Conservation (phyloP, 2,113 vertebrate species). For the Chaetorhynchus papuensis region DNA sequence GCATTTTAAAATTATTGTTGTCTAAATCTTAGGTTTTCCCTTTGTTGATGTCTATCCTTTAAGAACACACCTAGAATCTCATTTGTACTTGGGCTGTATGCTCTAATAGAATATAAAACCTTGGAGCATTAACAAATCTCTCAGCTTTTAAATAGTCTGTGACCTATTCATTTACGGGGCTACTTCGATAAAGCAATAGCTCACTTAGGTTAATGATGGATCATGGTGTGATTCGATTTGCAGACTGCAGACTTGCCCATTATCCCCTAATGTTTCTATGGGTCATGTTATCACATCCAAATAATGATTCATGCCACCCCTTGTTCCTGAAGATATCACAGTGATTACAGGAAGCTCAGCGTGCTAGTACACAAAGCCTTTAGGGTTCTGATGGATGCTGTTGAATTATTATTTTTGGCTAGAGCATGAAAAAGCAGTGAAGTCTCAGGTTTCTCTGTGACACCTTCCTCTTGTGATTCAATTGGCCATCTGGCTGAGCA, state of each 20-base stretch:
- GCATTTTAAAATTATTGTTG: background rate
- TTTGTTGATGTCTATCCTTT: background rate
- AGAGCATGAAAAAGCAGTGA: background rate
- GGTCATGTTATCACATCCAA: slow-evolving; percentile 52
- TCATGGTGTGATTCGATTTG: slow-evolving; percentile 66
- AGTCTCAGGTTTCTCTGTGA: background rate
- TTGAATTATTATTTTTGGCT: slow-evolving; percentile 19
- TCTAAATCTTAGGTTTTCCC: background rate
- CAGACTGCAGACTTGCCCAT: slow-evolving; percentile 49
- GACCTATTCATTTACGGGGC: slow-evolving; percentile 69
- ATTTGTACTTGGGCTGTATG: background rate
- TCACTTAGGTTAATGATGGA: slow-evolving; percentile 74
- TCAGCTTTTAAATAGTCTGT: slow-evolving; percentile 64
- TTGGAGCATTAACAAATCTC: slow-evolving; percentile 70
- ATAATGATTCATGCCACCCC: slow-evolving; percentile 37
- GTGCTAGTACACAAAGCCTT: background rate
- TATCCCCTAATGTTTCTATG: slow-evolving; percentile 56
- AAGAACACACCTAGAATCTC: background rate
- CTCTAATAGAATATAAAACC: slow-evolving; percentile 54
- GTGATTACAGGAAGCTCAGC: slow-evolving; percentile 10
- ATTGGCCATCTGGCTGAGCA: slow-evolving; percentile 5
- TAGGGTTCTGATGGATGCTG: background rate
- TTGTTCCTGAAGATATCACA: slow-evolving; percentile 18
- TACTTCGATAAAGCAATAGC: slow-evolving; percentile 61
- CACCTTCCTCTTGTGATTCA: slow-evolving; percentile 36